phyloP scores from a whole-genome alignment of 2,888 invertebrate genomes.

The Cosmopolites sordidus region DNA sequence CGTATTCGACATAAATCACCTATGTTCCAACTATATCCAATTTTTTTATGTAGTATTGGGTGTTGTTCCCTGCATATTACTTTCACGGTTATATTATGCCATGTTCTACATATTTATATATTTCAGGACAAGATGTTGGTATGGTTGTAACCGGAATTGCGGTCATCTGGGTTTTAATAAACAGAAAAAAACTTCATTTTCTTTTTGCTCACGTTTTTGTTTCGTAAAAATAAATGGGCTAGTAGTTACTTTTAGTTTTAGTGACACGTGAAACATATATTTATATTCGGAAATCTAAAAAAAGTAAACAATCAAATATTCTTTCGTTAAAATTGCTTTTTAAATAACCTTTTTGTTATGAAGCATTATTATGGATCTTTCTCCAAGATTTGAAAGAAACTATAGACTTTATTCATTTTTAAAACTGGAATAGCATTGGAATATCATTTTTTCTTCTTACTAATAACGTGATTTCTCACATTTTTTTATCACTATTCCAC shows the following conservation, averaged over 20 bases:
- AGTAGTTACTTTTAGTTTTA: too few species aligned
- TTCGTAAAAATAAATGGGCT: too few species aligned
- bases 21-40: conserved; percentile 20
- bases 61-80: conserved; percentile 9
- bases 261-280: too few species aligned
- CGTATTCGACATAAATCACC: conserved; percentile 42
- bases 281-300: background rate
- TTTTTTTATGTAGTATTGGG: conserved; percentile 17
- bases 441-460: too few species aligned
- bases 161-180: conserved; percentile 20
- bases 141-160: conserved; percentile 10
- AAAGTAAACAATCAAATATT: background rate
- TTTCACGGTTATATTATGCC: conserved; percentile 21
- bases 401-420: too few species aligned
- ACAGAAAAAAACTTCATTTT: conserved; percentile 12
- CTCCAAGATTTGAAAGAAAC: too few species aligned
- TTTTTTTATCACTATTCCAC: too few species aligned
- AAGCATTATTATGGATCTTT: too few species aligned
- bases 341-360: background rate
- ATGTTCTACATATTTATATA: conserved; percentile 27
- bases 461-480: too few species aligned
- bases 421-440: too few species aligned
- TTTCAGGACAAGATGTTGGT: conserved; percentile 24
- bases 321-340: background rate
- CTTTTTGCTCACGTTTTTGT: background rate